These are phyloP conservation scores for Chironomus riparius DNA, from an alignment of 2,888 invertebrate species.

Conservation along the genomic window DNA sequence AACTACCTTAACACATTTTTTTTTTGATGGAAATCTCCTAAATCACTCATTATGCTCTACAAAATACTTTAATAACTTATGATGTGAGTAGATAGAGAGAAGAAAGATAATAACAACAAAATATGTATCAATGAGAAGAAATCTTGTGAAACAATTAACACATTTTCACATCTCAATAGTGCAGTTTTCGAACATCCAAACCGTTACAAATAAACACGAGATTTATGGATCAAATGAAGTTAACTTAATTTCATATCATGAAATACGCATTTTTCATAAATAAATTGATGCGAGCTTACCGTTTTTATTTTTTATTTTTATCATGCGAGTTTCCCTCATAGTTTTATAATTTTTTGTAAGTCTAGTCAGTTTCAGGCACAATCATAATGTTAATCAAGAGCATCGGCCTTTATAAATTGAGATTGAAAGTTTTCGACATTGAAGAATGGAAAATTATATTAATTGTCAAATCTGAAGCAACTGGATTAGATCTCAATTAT, in stretches of 20 bases:
- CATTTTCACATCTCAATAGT: not conserved
- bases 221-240: not conserved
- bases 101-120: no score
- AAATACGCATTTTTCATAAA: not conserved
- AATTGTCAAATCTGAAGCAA: no score
- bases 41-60: no score
- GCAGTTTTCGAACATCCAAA: not conserved
- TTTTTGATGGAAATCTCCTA: no score
- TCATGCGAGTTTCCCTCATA: not conserved
- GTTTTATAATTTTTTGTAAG: not conserved
- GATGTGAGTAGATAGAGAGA: no score
- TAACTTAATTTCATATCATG: not conserved
- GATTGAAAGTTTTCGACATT: no score
- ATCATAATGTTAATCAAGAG: no score
- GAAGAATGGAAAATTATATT: no score
- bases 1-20: no score
- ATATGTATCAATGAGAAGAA: not conserved
- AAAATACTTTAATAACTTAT: no score
- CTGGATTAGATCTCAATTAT: no score
- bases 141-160: not conserved
- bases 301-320: not conserved
- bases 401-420: no score
- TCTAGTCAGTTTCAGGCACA: not conserved
- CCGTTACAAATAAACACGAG: conserved; percentile 5
- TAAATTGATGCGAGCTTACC: not conserved